Conservation (phyloP, 2,888 invertebrate genomes). For the Oxystoma pomonae region DNA sequence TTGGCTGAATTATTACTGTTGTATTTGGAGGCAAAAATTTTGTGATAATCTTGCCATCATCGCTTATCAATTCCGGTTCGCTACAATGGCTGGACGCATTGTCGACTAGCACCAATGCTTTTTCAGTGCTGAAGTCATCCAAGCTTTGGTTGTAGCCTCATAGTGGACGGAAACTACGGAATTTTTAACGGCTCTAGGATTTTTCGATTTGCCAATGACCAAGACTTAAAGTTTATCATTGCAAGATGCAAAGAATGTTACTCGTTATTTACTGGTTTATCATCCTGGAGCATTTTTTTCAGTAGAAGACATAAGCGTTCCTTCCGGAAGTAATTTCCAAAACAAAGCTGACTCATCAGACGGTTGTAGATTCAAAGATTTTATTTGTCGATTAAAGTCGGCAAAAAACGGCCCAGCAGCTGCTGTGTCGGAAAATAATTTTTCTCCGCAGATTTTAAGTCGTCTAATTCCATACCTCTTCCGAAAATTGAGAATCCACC, state of each 20-base stretch:
- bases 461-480: conserved; percentile 22
- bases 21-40: conserved; percentile 13
- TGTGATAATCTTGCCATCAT: conserved; percentile 11
- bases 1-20: conserved; percentile 11
- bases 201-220: conserved; percentile 17
- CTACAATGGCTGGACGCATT: no score
- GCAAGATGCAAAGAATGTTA: conserved; percentile 25
- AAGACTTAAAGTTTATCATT: conserved; percentile 24
- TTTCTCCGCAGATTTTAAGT: no score
- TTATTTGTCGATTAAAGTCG: conserved; percentile 9
- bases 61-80: conserved; percentile 13
- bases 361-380: conserved; percentile 9
- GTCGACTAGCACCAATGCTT: conserved; percentile 10
- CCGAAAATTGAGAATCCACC: conserved; percentile 23
- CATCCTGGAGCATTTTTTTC: conserved; percentile 23
- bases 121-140: conserved; percentile 13
- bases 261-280: conserved; percentile 19
- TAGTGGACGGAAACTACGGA: conserved; percentile 6
- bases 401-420: conserved; percentile 19
- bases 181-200: conserved; percentile 14
- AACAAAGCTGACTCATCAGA: conserved; percentile 25
- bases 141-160: conserved; percentile 14
- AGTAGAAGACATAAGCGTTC: conserved; percentile 17
- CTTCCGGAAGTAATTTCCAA: conserved; percentile 26
- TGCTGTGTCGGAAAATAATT: conserved; percentile 20